Evolutionary conservation across 2,888 invertebrate genomes (phyloP).

Genomic region (Leucophenga maculata): DNA sequence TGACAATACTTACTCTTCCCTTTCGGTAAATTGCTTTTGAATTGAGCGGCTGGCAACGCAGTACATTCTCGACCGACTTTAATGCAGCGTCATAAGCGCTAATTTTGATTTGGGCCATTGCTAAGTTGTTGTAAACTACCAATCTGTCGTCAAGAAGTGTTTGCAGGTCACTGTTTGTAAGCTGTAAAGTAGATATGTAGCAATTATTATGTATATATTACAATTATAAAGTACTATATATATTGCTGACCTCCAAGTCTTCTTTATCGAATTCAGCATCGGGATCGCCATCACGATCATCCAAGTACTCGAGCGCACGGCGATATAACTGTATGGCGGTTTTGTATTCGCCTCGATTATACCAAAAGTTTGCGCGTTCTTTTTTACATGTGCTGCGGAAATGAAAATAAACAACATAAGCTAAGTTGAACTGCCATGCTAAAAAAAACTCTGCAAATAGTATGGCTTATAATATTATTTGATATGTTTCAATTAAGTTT

Average conservation of each 20-base stretch:
- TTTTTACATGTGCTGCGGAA: constrained; percentile 79
- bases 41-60: constrained; percentile 88
- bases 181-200: constrained; percentile 49
- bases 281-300: constrained; percentile 80
- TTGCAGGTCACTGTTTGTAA: constrained; percentile 77
- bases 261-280: constrained; percentile 74
- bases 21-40: constrained; percentile 93
- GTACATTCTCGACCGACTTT: constrained; percentile 85
- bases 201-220: neutral
- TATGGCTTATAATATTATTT: neutral
- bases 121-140: constrained; percentile 92
- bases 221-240: constrained; percentile 18
- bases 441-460: neutral
- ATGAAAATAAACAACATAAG: neutral
- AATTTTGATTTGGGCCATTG: constrained; percentile 91
- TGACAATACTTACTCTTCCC: constrained; percentile 75
- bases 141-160: constrained; percentile 84
- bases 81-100: constrained; percentile 89
- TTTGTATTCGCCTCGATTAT: constrained; percentile 84
- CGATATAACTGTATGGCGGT: constrained; percentile 90
- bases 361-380: constrained; percentile 93
- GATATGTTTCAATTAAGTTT: no score
- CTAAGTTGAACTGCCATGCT: no score
- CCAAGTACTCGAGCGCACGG: constrained; percentile 86
- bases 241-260: constrained; percentile 57